phyloP scores from a whole-genome alignment of 1,140 invertebrate species.

The Bactericera cockerelli region DNA sequence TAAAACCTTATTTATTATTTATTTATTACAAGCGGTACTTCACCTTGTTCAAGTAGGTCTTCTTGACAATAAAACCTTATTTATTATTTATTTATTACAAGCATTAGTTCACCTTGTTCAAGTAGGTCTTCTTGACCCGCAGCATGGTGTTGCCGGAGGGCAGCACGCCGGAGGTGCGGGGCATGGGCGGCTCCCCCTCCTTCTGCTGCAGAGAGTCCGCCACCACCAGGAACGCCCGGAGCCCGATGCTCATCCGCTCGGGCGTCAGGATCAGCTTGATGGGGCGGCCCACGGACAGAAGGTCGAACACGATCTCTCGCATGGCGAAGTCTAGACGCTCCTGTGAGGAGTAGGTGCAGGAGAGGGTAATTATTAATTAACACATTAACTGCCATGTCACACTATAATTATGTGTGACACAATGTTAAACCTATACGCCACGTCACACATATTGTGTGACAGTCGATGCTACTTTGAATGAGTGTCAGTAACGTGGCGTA shows the following conservation, averaged over 20 bases:
- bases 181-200: slow-evolving; percentile 96
- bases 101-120: slow-evolving; percentile 74
- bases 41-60: too few species aligned
- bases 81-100: too few species aligned
- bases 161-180: slow-evolving; percentile 77
- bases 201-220: slow-evolving; percentile 97
- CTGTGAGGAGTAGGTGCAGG: slow-evolving; percentile 24
- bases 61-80: too few species aligned
- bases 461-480: too few species aligned
- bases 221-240: slow-evolving; percentile 92
- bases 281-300: slow-evolving; percentile 83
- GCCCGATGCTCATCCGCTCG: slow-evolving; percentile 96
- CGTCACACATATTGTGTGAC: too few species aligned
- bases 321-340: slow-evolving; percentile 94
- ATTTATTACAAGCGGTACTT: too few species aligned
- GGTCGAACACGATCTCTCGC: slow-evolving; percentile 97
- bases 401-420: too few species aligned
- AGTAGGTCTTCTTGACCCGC: slow-evolving; percentile 87
- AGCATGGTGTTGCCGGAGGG: slow-evolving; percentile 92
- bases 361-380: too few species aligned
- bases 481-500: too few species aligned
- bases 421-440: too few species aligned
- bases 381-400: too few species aligned
- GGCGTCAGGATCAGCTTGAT: slow-evolving; percentile 92
- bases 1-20: too few species aligned